Evolutionary conservation across 2,797 vertebrate genomes (phyloP).

Genomic region (Lerista edwardsae): DNA sequence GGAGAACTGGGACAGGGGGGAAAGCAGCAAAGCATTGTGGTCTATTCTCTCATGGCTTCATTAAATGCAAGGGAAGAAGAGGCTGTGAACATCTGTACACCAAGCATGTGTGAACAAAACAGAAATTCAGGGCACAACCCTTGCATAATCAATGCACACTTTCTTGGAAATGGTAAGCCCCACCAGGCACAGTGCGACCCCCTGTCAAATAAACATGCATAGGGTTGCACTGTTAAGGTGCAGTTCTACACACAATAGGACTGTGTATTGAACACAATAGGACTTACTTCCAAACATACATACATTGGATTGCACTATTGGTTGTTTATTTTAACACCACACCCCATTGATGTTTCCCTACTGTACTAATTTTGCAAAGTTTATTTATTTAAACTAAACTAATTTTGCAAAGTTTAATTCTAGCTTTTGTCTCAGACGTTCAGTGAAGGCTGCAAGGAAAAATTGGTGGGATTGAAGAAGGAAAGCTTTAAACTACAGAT

Average conservation of each 20-base stretch:
- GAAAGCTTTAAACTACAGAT: background rate
- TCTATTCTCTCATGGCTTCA: background rate
- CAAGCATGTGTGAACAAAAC: background rate
- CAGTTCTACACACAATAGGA: too few relatives aligned
- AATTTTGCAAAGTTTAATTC: too few relatives aligned
- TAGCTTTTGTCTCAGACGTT: background rate
- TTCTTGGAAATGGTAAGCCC: too few relatives aligned
- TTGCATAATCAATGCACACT: too few relatives aligned
- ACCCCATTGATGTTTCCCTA: background rate
- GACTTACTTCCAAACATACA: too few relatives aligned
- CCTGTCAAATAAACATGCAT: too few relatives aligned
- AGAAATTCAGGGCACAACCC: background rate
- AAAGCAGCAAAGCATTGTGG: background rate
- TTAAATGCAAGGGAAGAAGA: background rate
- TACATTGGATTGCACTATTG: too few relatives aligned
- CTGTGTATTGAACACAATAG: too few relatives aligned
- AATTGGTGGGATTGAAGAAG: background rate
- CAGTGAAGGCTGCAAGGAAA: background rate
- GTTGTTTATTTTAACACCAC: background rate
- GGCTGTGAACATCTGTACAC: background rate
- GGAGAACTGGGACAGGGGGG: background rate
- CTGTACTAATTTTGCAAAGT: too few relatives aligned
- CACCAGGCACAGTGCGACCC: too few relatives aligned
- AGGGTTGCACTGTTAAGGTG: too few relatives aligned
- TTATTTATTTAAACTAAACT: too few relatives aligned